Evolutionary conservation across 2,888 invertebrate genomes (phyloP).

Genomic region (Aricia artaxerxes): DNA sequence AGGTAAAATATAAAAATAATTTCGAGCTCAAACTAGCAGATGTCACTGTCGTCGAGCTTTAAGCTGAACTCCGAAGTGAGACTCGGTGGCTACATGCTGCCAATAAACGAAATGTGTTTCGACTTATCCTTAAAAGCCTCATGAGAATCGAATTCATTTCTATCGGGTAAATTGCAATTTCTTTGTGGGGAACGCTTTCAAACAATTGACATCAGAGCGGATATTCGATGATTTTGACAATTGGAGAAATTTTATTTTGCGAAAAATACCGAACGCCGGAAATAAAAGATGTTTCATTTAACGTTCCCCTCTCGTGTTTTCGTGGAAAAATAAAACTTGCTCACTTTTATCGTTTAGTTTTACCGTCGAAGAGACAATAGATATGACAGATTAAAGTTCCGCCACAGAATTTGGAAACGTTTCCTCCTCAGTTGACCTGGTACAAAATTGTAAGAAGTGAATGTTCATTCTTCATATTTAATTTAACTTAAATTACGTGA

Average conservation of each 20-base stretch:
- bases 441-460: background rate
- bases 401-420: background rate
- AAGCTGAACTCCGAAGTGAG: slow-evolving; percentile 13
- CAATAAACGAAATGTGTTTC: slow-evolving; percentile 40
- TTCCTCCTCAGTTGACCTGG: background rate
- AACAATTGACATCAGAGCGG: slow-evolving; percentile 29
- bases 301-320: slow-evolving; percentile 6
- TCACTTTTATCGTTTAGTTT: slow-evolving; percentile 19
- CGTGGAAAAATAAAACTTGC: slow-evolving; percentile 10
- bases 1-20: slow-evolving; percentile 26
- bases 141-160: slow-evolving; percentile 33
- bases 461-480: background rate
- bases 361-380: slow-evolving; percentile 1
- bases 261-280: background rate
- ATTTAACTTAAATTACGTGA: background rate
- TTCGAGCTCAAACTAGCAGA: slow-evolving; percentile 17
- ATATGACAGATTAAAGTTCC: slow-evolving; percentile 3
- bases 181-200: slow-evolving; percentile 26
- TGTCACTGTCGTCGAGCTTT: slow-evolving; percentile 17
- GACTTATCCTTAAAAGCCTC: slow-evolving; percentile 36
- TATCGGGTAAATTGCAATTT: slow-evolving; percentile 32
- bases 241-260: slow-evolving; percentile 30
- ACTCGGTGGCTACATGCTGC: slow-evolving; percentile 35
- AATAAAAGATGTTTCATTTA: slow-evolving; percentile 10
- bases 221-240: slow-evolving; percentile 31